These are phyloP conservation scores for Cinara cedri DNA, from an alignment of 2,888 invertebrate genomes.

Conservation along the genomic window DNA sequence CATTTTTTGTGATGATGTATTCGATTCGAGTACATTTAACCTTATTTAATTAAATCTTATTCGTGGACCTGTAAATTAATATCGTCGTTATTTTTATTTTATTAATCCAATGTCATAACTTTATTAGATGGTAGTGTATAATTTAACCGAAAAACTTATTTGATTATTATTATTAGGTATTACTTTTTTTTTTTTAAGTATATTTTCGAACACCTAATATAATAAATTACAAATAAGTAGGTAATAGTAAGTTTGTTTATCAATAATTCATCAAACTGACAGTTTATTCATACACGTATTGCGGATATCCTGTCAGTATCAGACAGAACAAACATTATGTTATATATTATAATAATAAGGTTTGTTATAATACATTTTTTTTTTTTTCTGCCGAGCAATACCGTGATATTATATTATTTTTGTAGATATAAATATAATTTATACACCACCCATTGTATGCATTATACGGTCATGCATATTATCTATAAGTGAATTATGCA, in stretches of 20 bases:
- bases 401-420: background rate
- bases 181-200: constrained; percentile 13
- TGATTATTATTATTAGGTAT: background rate
- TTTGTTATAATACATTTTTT: constrained; percentile 22
- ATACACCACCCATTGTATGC: background rate
- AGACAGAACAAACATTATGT: background rate
- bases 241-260: constrained; percentile 26
- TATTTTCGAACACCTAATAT: background rate
- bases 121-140: too few species aligned
- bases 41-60: too few species aligned
- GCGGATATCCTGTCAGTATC: constrained; percentile 37
- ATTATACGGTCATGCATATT: too few species aligned
- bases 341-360: constrained; percentile 36
- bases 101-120: too few species aligned
- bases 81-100: too few species aligned
- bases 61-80: too few species aligned
- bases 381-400: background rate
- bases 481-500: too few species aligned
- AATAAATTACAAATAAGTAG: background rate
- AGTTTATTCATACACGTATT: constrained; percentile 27
- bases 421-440: too few species aligned
- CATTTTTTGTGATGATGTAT: too few species aligned
- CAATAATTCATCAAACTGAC: constrained; percentile 25
- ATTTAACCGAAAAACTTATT: background rate
- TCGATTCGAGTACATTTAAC: too few species aligned